These are phyloP conservation scores for Montifringilla adamsi DNA, from an alignment of 2,113 vertebrate genomes.

Conservation along the genomic window DNA sequence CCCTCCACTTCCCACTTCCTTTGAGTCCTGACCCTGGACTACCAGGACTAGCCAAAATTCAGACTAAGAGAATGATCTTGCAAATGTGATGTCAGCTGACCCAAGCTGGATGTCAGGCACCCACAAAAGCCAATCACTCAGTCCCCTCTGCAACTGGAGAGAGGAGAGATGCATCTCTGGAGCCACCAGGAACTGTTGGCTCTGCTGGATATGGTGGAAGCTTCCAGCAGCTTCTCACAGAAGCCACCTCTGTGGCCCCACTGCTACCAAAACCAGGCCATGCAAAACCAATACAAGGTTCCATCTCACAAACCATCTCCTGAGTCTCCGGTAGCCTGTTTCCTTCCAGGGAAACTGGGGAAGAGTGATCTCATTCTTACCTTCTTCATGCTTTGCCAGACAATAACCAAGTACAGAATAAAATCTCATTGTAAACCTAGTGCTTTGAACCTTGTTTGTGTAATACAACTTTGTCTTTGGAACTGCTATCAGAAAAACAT, in stretches of 20 bases:
- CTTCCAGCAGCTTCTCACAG: background rate
- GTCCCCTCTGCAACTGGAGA: background rate
- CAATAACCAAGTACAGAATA: background rate
- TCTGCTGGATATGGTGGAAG: background rate
- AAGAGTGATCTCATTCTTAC: background rate
- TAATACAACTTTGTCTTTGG: background rate
- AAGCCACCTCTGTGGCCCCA: background rate
- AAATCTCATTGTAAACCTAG: background rate
- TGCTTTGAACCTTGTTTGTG: background rate
- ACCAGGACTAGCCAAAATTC: background rate
- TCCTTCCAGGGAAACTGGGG: background rate
- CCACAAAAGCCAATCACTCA: background rate
- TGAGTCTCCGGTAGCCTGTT: background rate
- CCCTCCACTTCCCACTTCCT: background rate
- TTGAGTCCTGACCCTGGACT: background rate
- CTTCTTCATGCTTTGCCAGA: background rate
- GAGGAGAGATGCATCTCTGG: background rate
- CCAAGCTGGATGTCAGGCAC: background rate
- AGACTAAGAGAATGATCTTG: background rate
- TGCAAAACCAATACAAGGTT: background rate
- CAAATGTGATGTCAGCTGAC: background rate
- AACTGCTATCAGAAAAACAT: background rate
- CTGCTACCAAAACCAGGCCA: background rate
- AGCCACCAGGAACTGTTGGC: background rate
- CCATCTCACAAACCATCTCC: background rate